Evolutionary conservation across 2,113 vertebrate species (phyloP).

Genomic region (Xiphias gladius): DNA sequence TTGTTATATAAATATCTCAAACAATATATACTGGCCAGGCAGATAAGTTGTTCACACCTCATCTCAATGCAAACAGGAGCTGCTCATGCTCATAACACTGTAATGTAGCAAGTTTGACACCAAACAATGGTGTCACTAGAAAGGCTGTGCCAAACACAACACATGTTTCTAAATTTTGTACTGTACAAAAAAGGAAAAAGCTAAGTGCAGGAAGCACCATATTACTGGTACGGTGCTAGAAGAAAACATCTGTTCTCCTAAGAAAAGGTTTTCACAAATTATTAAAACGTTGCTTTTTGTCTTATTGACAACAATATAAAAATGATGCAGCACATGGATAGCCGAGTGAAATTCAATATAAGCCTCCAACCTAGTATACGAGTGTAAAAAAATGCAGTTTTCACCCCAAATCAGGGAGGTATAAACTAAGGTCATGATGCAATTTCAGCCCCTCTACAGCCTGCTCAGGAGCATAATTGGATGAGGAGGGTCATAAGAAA

Average conservation of each 20-base stretch:
- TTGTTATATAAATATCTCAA: slow-evolving; percentile 24
- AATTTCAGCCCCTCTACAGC: slow-evolving; percentile 29
- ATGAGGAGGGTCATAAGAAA: slow-evolving; percentile 33
- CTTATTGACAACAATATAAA: not conserved
- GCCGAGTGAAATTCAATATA: not conserved
- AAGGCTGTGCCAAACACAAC: not conserved
- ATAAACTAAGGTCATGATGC: slow-evolving; percentile 23
- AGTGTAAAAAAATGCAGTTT: not conserved
- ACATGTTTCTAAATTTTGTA: not conserved
- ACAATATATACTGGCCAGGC: slow-evolving; percentile 9
- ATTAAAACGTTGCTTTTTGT: not conserved
- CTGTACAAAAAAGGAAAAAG: not conserved
- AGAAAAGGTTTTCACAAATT: not conserved
- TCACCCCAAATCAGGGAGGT: not conserved
- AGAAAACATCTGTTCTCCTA: not conserved
- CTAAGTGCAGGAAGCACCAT: not conserved
- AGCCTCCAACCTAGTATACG: not conserved
- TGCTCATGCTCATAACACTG: not conserved
- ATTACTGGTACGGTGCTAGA: not conserved
- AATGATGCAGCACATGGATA: not conserved
- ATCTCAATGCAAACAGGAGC: slow-evolving; percentile 15
- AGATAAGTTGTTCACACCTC: slow-evolving; percentile 26
- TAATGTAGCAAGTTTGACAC: not conserved
- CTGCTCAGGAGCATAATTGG: slow-evolving; percentile 42
- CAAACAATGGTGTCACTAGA: not conserved